phyloP scores from a whole-genome alignment of 2,113 vertebrate species.

The Catharus minimus region DNA sequence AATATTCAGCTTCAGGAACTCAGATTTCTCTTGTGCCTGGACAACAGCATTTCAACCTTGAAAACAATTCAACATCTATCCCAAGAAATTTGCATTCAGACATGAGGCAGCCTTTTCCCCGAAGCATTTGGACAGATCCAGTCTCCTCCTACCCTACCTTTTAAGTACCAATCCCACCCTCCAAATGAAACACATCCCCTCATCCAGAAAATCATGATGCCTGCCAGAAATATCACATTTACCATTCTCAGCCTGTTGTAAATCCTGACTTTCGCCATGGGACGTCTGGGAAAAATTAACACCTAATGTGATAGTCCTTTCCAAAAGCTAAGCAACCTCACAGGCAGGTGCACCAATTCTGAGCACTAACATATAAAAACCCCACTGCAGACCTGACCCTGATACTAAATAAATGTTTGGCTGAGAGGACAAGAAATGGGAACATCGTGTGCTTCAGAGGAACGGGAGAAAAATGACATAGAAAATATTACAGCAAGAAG shows the following conservation, averaged over 20 bases:
- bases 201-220: slow-evolving; percentile 22
- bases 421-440: slow-evolving; percentile 59
- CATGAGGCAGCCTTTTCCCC: not conserved
- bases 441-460: slow-evolving; percentile 52
- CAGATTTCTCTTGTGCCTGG: not conserved
- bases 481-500: slow-evolving; percentile 48
- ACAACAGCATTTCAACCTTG: not conserved
- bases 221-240: slow-evolving; percentile 43
- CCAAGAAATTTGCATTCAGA: not conserved
- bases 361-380: slow-evolving; percentile 43
- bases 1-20: not conserved
- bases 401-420: slow-evolving; percentile 68
- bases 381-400: slow-evolving; percentile 57
- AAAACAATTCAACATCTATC: not conserved
- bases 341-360: slow-evolving; percentile 43
- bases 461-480: slow-evolving; percentile 56
- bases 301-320: slow-evolving; percentile 46
- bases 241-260: slow-evolving; percentile 67
- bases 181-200: not conserved
- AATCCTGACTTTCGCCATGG: slow-evolving; percentile 66
- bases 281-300: slow-evolving; percentile 56
- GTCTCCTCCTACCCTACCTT: slow-evolving; percentile 25
- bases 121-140: not conserved
- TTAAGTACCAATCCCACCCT: slow-evolving; percentile 12
- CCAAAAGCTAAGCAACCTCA: slow-evolving; percentile 47